phyloP scores from a whole-genome alignment of 35 echinoderm and acorn worm species.

The Ptychodera flava region DNA sequence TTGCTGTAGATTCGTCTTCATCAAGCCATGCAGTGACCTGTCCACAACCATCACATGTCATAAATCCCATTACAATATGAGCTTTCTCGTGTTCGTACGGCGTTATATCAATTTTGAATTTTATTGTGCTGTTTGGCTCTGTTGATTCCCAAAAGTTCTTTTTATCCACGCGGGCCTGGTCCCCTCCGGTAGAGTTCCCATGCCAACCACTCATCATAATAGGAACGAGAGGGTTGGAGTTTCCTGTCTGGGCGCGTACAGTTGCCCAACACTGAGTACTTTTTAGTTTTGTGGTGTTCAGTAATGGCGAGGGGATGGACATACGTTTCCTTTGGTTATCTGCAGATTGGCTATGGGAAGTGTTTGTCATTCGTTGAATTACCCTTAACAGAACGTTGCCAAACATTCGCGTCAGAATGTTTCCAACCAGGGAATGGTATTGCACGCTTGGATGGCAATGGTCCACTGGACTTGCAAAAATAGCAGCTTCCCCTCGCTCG shows the following conservation, averaged over 20 bases:
- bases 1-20: background rate
- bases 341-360: background rate
- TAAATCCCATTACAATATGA: background rate
- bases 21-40: background rate
- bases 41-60: background rate
- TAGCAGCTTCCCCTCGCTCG: background rate
- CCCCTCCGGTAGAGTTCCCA: background rate
- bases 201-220: background rate
- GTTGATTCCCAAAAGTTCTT: background rate
- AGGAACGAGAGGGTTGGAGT: background rate
- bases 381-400: background rate
- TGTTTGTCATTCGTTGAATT: too few species aligned
- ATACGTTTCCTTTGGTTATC: too few species aligned
- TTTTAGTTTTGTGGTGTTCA: background rate
- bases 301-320: too few species aligned
- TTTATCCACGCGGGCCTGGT: background rate
- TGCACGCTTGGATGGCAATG: background rate
- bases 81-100: background rate
- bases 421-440: background rate
- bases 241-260: background rate
- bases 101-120: background rate
- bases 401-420: background rate
- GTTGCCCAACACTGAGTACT: background rate
- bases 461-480: background rate
- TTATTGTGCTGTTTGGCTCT: background rate